Conservation (phyloP, 2,797 vertebrate genomes). For the Muscicapa comitata region DNA sequence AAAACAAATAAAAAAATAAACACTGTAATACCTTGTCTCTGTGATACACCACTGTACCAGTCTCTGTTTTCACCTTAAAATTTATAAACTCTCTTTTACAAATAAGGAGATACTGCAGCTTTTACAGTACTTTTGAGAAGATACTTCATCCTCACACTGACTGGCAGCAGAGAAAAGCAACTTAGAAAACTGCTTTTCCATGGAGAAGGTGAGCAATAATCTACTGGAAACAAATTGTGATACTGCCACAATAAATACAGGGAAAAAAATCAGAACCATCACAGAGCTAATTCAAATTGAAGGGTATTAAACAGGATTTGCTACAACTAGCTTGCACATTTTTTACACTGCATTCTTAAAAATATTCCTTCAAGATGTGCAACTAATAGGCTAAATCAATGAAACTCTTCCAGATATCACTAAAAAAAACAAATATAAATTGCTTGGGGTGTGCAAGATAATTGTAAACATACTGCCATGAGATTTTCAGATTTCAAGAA, state of each 20-base stretch:
- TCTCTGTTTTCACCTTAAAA: not conserved
- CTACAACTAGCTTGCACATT: conserved; percentile 17
- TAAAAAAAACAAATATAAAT: not conserved
- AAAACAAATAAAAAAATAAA: not conserved
- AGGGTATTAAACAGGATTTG: conserved; percentile 40
- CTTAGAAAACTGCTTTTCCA: not conserved
- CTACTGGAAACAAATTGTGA: not conserved
- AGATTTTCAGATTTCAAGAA: not conserved
- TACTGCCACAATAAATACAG: not conserved
- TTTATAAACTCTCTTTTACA: not conserved
- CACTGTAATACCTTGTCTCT: not conserved
- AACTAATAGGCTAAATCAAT: not conserved
- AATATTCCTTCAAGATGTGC: conserved; percentile 13
- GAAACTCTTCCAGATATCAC: not conserved
- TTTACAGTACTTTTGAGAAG: not conserved
- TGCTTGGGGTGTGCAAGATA: not conserved
- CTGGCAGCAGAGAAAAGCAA: not conserved
- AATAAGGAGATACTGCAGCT: not conserved
- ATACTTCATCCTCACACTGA: not conserved
- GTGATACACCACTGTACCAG: not conserved
- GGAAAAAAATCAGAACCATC: not conserved
- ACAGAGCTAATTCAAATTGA: conserved; percentile 14
- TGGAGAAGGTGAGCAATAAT: not conserved
- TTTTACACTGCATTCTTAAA: conserved; percentile 17
- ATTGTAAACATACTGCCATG: not conserved